Evolutionary conservation across 2,113 vertebrate genomes (phyloP).

Genomic region (Genyomyrus donnyi): DNA sequence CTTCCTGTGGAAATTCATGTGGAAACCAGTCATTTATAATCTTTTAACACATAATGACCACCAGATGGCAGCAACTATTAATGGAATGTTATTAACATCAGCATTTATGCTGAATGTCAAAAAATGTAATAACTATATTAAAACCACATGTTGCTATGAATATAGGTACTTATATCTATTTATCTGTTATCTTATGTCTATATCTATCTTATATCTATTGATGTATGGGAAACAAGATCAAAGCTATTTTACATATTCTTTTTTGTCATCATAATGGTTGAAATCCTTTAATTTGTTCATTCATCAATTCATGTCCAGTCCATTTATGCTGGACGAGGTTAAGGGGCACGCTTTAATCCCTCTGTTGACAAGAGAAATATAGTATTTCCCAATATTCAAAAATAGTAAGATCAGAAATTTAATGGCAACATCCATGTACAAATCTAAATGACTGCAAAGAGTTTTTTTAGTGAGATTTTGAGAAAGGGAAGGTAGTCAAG

Average conservation of each 20-base stretch:
- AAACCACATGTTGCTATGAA: too few species aligned
- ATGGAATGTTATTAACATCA: neutral
- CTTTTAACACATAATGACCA: neutral
- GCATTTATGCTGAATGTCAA: neutral
- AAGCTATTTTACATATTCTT: neutral
- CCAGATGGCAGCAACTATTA: conserved; percentile 1
- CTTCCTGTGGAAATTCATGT: neutral
- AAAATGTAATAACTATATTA: too few species aligned
- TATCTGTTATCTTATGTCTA: neutral
- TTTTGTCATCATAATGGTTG: neutral
- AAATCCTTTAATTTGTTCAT: neutral
- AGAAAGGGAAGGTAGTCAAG: neutral
- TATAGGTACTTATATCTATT: too few species aligned
- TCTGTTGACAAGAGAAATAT: neutral
- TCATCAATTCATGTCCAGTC: neutral
- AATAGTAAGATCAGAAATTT: too few species aligned
- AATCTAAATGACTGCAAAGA: too few species aligned
- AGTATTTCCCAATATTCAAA: too few species aligned
- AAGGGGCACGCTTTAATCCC: neutral
- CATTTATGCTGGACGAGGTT: neutral
- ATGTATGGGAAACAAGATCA: neutral
- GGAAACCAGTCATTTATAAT: neutral
- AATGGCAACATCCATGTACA: too few species aligned
- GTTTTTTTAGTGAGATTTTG: neutral
- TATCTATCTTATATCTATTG: neutral